Conservation (phyloP, 1,140 invertebrate genomes). For the Pollicipes pollicipes region DNA sequence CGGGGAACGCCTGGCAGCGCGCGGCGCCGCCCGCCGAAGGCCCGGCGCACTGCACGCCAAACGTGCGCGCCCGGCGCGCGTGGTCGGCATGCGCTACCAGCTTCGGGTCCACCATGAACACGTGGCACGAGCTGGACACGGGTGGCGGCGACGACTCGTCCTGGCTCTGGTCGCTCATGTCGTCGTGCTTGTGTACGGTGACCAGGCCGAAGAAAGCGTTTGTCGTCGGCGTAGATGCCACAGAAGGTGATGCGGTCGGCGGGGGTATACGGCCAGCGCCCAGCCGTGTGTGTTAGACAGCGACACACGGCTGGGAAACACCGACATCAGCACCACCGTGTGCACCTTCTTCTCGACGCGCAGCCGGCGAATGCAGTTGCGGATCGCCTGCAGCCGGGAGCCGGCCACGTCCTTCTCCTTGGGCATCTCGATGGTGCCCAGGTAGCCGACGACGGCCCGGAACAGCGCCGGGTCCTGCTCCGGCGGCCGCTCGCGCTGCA, state of each 20-base stretch:
- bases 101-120: slow-evolving; percentile 79
- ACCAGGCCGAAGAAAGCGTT: slow-evolving; percentile 81
- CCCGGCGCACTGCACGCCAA: slow-evolving; percentile 53
- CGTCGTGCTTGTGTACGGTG: slow-evolving; percentile 32
- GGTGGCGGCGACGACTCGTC: slow-evolving; percentile 41
- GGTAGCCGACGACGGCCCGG: slow-evolving; percentile 76
- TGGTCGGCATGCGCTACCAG: slow-evolving; percentile 51
- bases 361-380: slow-evolving; percentile 69
- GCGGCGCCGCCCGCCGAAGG: slow-evolving; percentile 29
- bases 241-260: slow-evolving; percentile 71
- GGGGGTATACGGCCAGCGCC: slow-evolving; percentile 57
- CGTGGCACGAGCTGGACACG: slow-evolving; percentile 63
- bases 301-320: slow-evolving; percentile 55
- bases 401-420: slow-evolving; percentile 17
- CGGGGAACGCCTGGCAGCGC: slow-evolving; percentile 67
- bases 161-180: no score
- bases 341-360: slow-evolving; percentile 73
- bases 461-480: no score
- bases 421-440: slow-evolving; percentile 73
- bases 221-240: slow-evolving; percentile 66
- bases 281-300: slow-evolving; percentile 44
- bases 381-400: slow-evolving; percentile 35
- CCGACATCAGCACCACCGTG: slow-evolving; percentile 65
- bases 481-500: no score
- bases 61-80: slow-evolving; percentile 48